phyloP scores from a whole-genome alignment of 2,113 vertebrate genomes.

The Gadus macrocephalus region DNA sequence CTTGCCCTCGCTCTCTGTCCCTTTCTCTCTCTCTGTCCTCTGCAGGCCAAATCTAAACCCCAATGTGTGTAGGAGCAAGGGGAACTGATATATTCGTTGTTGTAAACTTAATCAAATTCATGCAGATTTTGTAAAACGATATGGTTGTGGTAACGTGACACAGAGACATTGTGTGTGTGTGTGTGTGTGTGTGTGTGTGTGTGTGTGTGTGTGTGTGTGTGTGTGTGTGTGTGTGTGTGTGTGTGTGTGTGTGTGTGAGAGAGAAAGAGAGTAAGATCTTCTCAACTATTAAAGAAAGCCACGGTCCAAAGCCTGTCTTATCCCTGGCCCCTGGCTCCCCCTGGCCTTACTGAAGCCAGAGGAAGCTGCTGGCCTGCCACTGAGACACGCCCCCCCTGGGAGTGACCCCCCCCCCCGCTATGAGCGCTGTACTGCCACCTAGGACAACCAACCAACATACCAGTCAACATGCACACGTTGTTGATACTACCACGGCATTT shows the following conservation, averaged over 20 bases:
- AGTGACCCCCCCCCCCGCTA: too few species aligned
- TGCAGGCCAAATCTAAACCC: background rate
- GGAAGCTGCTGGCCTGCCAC: too few species aligned
- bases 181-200: conserved; percentile 2
- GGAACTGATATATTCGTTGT: background rate
- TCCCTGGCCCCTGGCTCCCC: too few species aligned
- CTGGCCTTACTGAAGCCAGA: too few species aligned
- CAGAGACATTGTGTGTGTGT: background rate
- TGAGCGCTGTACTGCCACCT: too few species aligned
- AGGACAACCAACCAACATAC: too few species aligned
- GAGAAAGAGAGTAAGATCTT: background rate
- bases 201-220: background rate
- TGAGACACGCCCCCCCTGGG: too few species aligned
- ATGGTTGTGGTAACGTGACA: background rate
- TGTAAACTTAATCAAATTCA: background rate
- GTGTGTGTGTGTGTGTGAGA: background rate
- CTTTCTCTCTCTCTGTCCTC: conserved; percentile 1
- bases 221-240: too few species aligned
- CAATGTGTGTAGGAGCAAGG: background rate
- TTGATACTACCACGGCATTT: too few species aligned
- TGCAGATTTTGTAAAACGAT: background rate
- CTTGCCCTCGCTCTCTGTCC: background rate
- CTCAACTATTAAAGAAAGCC: background rate
- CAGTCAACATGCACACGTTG: too few species aligned
- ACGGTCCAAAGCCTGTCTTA: background rate